Evolutionary conservation across 2,797 vertebrate genomes (phyloP).

Genomic region (Myripristis murdjan): DNA sequence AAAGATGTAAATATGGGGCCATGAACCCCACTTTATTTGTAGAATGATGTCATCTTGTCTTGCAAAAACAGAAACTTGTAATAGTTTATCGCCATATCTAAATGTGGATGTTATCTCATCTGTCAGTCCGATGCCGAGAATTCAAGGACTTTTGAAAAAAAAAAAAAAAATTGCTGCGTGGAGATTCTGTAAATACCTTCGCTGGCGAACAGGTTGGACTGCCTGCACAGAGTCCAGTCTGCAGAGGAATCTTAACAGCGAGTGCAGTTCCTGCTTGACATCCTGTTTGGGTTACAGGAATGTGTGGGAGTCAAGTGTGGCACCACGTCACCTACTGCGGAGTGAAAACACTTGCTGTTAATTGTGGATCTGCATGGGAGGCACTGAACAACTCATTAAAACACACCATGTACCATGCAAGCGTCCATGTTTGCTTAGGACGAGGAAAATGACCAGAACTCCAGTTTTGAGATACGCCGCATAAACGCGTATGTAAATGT

Average conservation of each 20-base stretch:
- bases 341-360: constrained; percentile 1
- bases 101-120: too few species aligned
- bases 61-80: too few species aligned
- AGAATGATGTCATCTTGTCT: too few species aligned
- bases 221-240: background rate
- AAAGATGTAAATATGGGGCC: too few species aligned
- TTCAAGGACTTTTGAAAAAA: background rate
- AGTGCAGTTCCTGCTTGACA: constrained; percentile 67
- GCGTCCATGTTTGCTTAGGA: constrained; percentile 9
- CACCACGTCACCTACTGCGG: background rate
- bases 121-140: background rate
- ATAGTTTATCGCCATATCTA: too few species aligned
- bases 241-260: constrained; percentile 18
- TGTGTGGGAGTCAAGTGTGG: constrained; percentile 19
- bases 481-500: background rate
- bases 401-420: background rate
- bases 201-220: constrained; percentile 58
- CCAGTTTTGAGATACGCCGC: background rate
- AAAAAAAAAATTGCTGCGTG: background rate
- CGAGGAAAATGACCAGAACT: background rate
- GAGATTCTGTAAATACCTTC: too few species aligned
- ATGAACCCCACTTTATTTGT: too few species aligned
- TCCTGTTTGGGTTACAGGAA: constrained; percentile 70
- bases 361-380: background rate
- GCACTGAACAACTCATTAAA: background rate